Conservation (phyloP, 2,888 invertebrate species). For the Leptinotarsa peninsularis region DNA sequence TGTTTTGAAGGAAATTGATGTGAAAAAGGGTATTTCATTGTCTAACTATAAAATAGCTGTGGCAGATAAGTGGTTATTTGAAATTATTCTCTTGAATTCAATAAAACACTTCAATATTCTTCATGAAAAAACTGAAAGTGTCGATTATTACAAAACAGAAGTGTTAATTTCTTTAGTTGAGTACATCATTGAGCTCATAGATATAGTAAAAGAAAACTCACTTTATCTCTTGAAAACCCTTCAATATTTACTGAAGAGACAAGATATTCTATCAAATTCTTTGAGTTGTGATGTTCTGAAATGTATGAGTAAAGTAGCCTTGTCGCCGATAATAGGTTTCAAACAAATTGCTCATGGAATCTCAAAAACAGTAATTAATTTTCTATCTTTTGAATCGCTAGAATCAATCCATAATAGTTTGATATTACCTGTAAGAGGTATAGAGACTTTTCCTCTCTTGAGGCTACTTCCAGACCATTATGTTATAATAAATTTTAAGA, state of each 20-base stretch:
- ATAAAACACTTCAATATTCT: constrained; percentile 35
- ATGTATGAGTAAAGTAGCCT: constrained; percentile 44
- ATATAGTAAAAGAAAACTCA: constrained; percentile 41
- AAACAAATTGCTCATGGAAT: constrained; percentile 49
- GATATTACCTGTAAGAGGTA: constrained; percentile 47
- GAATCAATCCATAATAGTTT: constrained; percentile 40
- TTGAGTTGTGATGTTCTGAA: constrained; percentile 42
- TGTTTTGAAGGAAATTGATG: too few species aligned
- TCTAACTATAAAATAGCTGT: constrained; percentile 29
- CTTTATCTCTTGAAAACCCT: constrained; percentile 47
- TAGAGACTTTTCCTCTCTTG: constrained; percentile 47
- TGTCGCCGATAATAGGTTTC: constrained; percentile 47
- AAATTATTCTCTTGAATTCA: constrained; percentile 41
- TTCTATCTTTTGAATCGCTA: constrained; percentile 32
- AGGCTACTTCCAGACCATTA: constrained; percentile 33
- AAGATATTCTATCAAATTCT: constrained; percentile 37
- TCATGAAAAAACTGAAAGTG: constrained; percentile 20
- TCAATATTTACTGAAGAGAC: constrained; percentile 46
- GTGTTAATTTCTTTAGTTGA: constrained; percentile 22
- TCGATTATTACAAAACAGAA: constrained; percentile 25
- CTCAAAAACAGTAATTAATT: constrained; percentile 47
- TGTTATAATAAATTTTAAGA: constrained; percentile 30
- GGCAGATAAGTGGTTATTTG: constrained; percentile 40
- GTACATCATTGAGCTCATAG: constrained; percentile 32
- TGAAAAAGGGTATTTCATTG: background rate